These are phyloP conservation scores for Cydia fagiglandana DNA, from an alignment of 1,140 invertebrate species.

Conservation along the genomic window DNA sequence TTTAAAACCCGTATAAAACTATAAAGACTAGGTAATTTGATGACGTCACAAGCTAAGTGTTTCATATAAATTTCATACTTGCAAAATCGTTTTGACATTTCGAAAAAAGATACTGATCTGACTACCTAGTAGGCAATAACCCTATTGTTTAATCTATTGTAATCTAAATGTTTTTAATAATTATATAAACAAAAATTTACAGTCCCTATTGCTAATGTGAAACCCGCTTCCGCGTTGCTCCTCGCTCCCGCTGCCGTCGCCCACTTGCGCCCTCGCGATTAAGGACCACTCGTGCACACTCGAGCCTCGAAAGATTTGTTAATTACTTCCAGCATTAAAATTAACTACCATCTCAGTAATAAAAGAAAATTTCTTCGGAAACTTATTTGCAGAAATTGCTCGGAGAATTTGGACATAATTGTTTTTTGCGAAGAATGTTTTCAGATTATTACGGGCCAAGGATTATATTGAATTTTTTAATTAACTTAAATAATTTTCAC, in stretches of 20 bases:
- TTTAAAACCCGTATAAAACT: too few species aligned
- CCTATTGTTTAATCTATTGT: too few species aligned
- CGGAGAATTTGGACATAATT: slow-evolving; percentile 34
- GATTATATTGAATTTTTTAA: too few species aligned
- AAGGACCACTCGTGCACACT: slow-evolving; percentile 57
- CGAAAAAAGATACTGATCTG: too few species aligned
- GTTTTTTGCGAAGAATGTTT: slow-evolving; percentile 31
- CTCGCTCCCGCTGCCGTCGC: slow-evolving; percentile 39
- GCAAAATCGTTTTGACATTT: too few species aligned
- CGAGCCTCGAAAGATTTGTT: slow-evolving; percentile 70
- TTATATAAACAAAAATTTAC: too few species aligned
- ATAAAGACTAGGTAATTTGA: too few species aligned
- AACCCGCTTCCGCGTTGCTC: slow-evolving; percentile 8
- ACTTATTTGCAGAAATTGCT: slow-evolving; percentile 36
- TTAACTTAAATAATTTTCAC: neutral
- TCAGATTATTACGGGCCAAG: neutral
- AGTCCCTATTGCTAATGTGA: too few species aligned
- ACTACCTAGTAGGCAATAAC: too few species aligned
- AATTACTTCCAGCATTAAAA: slow-evolving; percentile 71
- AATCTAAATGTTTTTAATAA: too few species aligned
- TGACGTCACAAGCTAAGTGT: too few species aligned
- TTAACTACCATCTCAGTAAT: slow-evolving; percentile 59
- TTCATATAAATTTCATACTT: too few species aligned
- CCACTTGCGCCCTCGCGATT: slow-evolving; percentile 42
- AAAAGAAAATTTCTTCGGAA: slow-evolving; percentile 44